phyloP scores from a whole-genome alignment of 2,888 invertebrate species.

The Phaonia tiefii region DNA sequence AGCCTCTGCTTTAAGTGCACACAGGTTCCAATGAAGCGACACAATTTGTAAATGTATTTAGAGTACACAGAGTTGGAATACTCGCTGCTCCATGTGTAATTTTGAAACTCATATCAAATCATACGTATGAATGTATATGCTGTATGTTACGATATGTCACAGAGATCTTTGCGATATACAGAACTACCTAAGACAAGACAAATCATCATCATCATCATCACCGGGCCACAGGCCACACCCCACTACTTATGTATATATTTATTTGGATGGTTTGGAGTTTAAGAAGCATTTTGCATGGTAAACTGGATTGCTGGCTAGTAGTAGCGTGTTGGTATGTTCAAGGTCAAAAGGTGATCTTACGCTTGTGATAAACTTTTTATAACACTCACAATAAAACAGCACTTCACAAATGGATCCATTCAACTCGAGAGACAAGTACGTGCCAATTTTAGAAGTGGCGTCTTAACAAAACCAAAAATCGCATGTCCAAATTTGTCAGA shows the following conservation, averaged over 20 bases:
- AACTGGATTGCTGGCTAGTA: slow-evolving; percentile 9
- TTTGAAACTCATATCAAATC: slow-evolving; percentile 2
- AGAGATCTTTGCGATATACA: not conserved
- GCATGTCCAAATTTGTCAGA: slow-evolving; percentile 33
- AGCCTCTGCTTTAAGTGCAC: too few species aligned
- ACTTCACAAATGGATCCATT: slow-evolving; percentile 39
- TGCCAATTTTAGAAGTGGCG: slow-evolving; percentile 60
- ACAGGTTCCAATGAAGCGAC: slow-evolving; percentile 10
- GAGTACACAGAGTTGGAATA: too few species aligned
- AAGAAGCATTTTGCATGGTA: not conserved
- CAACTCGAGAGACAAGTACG: slow-evolving; percentile 30
- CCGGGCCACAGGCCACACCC: slow-evolving; percentile 60
- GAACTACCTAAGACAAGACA: slow-evolving; percentile 5
- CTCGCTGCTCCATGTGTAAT: not conserved
- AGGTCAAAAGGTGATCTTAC: slow-evolving; percentile 65
- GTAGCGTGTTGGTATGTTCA: slow-evolving; percentile 64
- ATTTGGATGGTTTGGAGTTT: not conserved
- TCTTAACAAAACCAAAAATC: slow-evolving; percentile 50
- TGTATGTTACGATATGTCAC: too few species aligned
- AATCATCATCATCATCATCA: slow-evolving; percentile 9
- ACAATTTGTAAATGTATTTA: not conserved
- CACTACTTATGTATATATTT: not conserved
- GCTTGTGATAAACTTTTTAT: slow-evolving; percentile 55
- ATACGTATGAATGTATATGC: too few species aligned
- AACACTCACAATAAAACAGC: slow-evolving; percentile 39